Evolutionary conservation across 2,888 invertebrate genomes (phyloP).

Genomic region (Omphaloscelis lunosa): DNA sequence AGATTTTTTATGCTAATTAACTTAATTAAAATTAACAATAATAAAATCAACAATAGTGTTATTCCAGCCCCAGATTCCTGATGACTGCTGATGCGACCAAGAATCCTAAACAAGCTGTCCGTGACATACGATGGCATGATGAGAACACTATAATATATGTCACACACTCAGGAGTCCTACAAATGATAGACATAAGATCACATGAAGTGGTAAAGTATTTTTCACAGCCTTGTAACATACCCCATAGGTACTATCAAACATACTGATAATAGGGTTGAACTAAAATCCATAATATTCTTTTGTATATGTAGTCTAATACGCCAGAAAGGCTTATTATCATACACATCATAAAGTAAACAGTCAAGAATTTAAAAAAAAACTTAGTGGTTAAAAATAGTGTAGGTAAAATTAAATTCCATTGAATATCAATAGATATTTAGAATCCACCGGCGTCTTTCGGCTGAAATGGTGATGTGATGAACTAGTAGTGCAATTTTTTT

Average conservation of each 20-base stretch:
- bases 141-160: conserved; percentile 79
- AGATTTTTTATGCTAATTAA: neutral
- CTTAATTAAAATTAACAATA: neutral
- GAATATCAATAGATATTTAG: too few relatives aligned
- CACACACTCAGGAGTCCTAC: conserved; percentile 81
- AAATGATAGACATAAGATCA: conserved; percentile 78
- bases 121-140: conserved; percentile 85
- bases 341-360: neutral
- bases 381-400: neutral
- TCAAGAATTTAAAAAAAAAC: neutral
- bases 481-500: conserved; percentile 13
- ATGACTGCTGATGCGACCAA: conserved; percentile 68
- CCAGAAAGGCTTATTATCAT: neutral
- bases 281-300: neutral
- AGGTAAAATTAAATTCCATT: neutral
- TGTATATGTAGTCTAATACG: neutral
- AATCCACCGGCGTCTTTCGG: neutral
- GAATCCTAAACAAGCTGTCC: conserved; percentile 73
- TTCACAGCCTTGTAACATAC: neutral
- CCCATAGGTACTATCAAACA: neutral
- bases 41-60: conserved; percentile 26
- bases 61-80: conserved; percentile 75
- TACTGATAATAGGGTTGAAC: neutral
- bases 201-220: conserved; percentile 74
- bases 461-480: neutral